A percentile compares a stretch with the other conserved stretches of the same genome.
Evolutionary conservation across 2,797 vertebrate species (phyloP).

Genomic region (Clamator glandarius): DNA sequence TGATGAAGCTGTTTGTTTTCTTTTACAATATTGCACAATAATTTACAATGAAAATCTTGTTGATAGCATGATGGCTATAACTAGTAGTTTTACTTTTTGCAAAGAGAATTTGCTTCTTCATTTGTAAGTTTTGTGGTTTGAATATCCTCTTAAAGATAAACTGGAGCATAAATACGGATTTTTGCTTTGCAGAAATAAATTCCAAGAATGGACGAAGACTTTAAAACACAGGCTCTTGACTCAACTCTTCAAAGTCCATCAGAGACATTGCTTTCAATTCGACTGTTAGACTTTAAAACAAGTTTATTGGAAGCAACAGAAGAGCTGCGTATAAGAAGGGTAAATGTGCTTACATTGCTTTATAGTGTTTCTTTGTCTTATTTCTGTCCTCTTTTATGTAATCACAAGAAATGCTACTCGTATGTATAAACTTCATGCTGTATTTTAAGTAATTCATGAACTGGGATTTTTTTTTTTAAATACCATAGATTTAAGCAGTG

Average conservation of each 20-base stretch:
- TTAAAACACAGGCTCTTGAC: slow-evolving; percentile 55
- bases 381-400: neutral
- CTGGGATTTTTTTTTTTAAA: neutral
- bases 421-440: neutral
- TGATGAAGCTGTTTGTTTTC: neutral
- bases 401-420: neutral
- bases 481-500: neutral
- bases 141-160: neutral
- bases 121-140: neutral
- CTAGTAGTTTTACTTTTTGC: neutral
- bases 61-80: neutral
- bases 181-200: slow-evolving; percentile 67
- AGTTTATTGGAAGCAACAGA: slow-evolving; percentile 88
- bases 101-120: neutral
- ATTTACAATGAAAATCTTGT: neutral
- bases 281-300: slow-evolving; percentile 89
- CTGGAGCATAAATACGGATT: neutral
- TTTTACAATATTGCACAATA: rapidly evolving
- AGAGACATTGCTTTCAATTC: slow-evolving; percentile 83
- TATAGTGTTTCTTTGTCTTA: neutral
- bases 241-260: slow-evolving; percentile 74
- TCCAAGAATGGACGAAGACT: slow-evolving; percentile 72
- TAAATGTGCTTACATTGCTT: slow-evolving; percentile 61
- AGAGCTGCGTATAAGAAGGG: slow-evolving; percentile 91
- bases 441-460: neutral